These are phyloP conservation scores for Aleadryas rufinucha DNA, from an alignment of 2,113 vertebrate species.

Conservation along the genomic window DNA sequence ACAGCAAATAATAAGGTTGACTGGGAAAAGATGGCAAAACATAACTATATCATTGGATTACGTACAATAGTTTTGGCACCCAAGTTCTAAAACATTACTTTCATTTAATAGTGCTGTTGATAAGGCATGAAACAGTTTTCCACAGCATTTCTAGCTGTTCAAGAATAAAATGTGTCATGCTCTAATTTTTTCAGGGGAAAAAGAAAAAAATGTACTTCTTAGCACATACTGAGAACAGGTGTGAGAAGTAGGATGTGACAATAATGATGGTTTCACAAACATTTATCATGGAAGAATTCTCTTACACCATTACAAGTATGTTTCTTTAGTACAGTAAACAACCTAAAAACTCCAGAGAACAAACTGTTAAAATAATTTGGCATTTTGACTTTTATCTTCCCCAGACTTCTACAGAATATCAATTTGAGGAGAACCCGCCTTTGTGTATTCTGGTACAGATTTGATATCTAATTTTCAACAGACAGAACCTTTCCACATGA, in stretches of 20 bases:
- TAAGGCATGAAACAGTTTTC: neutral
- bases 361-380: neutral
- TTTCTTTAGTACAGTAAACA: neutral
- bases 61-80: neutral
- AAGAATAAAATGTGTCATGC: neutral
- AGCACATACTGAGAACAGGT: neutral
- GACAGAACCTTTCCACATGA: neutral
- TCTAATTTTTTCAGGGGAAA: neutral
- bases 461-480: neutral
- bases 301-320: neutral
- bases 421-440: neutral
- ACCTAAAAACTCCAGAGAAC: neutral
- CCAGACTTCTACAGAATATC: neutral
- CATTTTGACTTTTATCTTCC: neutral
- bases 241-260: neutral
- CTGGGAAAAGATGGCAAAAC: neutral
- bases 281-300: neutral
- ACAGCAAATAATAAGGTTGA: neutral
- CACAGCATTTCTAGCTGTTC: neutral
- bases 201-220: neutral
- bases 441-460: accelerated
- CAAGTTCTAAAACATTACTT: neutral
- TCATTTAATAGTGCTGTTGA: neutral
- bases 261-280: neutral
- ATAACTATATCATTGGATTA: neutral